Conservation (phyloP, 2,113 vertebrate genomes). For the Podarcis muralis region DNA sequence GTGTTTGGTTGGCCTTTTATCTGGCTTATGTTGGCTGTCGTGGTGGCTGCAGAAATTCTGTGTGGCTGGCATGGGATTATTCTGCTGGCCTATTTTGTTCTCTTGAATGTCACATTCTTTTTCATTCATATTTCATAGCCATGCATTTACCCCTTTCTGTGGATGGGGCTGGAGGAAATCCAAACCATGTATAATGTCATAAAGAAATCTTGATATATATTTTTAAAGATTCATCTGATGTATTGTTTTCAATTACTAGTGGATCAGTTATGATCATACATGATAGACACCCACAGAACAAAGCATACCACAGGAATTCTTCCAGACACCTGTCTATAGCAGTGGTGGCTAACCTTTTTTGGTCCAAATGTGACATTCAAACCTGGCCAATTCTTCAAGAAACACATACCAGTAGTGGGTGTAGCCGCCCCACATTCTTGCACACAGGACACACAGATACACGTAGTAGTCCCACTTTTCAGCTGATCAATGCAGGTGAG, state of each 20-base stretch:
- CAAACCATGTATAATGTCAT: background rate
- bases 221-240: background rate
- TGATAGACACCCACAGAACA: background rate
- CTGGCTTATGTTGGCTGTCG: slow-evolving; percentile 53
- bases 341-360: too few relatives aligned
- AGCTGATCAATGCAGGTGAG: too few relatives aligned
- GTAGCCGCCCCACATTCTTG: too few relatives aligned
- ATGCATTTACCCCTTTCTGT: background rate
- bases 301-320: background rate
- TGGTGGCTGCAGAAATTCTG: slow-evolving; percentile 48
- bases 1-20: slow-evolving; percentile 64
- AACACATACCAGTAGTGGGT: too few relatives aligned
- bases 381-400: too few relatives aligned
- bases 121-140: slow-evolving; percentile 27
- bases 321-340: background rate
- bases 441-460: too few relatives aligned
- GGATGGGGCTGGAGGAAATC: slow-evolving; percentile 11
- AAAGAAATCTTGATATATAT: background rate
- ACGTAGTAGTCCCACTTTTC: too few relatives aligned
- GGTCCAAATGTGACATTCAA: too few relatives aligned
- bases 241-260: background rate
- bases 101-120: slow-evolving; percentile 39
- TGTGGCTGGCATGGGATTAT: slow-evolving; percentile 41
- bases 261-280: background rate
- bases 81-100: background rate